Base-by-base conservation (phyloP, 1,140 invertebrate species). In the Fopius arisanus region DNA sequence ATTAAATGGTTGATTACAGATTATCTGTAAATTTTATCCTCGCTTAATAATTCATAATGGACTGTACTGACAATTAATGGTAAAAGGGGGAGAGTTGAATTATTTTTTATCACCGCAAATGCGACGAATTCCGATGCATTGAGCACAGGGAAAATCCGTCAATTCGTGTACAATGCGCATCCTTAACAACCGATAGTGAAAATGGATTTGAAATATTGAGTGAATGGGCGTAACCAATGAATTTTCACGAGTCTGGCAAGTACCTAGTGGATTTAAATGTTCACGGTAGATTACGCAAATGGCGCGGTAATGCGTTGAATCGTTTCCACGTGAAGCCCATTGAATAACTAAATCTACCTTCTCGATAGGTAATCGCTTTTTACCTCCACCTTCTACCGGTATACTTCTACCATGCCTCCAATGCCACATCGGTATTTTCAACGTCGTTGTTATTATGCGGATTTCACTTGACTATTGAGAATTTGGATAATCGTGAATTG, bases 231-330 rank as follows among this genome's bases (percentile, higher is more conserved):
- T 68, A 40, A 68, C 37, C 67, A 43, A 43, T 65, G 62, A 65
- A 65, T 65, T 65, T 65, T 65, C 67, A 51, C 67, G 40, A 68
- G 14, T 29, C 23, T 29, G 67, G 29, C 31, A 26, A n/a, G 43
- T 28, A 54, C 37, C 21, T 28, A 59, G 68, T 70, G 48, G 68
- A 70, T 70, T 70, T 70, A 70, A 70, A 70, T 29, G 68, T 70
- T 70, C 68, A 70, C 68, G 43, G 41, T 70, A 70, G 68, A 70
- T 70, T 70, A 70, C 68, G 68, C 68, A 70, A 70, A 70, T 70
- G 68, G 68, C 23, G 51, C 68, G 68, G 48, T 70, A 70, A 70
- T 70, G 68, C 68, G 68, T 51, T 51, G 51, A 70, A 70, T 70
- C 68, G 68, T 70, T 70, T 70, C 43, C 41, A 59, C 51, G 48